A percentile compares a stretch with the other conserved stretches of the same genome.
These are phyloP conservation scores for Guaruba guarouba DNA, from an alignment of 2,113 vertebrate genomes.

Conservation along the genomic window DNA sequence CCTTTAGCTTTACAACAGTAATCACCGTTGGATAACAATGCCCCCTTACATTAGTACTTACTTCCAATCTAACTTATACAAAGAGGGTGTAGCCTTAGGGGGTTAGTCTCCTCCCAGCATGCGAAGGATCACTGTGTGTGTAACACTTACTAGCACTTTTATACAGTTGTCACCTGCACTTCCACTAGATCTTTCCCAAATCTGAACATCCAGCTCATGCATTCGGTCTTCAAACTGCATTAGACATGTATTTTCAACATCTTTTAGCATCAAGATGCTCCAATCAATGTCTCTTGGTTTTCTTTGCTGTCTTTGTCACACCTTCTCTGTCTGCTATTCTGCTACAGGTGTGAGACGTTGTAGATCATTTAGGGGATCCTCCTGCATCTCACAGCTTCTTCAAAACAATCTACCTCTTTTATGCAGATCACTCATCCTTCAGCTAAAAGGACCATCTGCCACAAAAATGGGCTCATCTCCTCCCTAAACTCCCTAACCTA, in stretches of 20 bases:
- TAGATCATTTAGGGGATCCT: background rate
- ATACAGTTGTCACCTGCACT: background rate
- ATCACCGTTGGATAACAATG: background rate
- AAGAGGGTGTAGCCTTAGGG: background rate
- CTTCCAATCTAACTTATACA: background rate
- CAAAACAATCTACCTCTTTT: background rate
- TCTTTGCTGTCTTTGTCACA: background rate
- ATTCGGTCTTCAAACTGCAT: background rate
- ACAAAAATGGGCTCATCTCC: background rate
- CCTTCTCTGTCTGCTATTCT: background rate
- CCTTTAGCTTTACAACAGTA: background rate
- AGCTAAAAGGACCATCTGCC: background rate
- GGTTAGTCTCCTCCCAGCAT: background rate
- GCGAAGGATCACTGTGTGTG: background rate
- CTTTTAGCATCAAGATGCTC: background rate
- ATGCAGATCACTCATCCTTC: background rate
- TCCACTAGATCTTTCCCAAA: background rate
- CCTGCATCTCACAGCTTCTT: background rate
- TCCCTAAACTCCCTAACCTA: background rate
- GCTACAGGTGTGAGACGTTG: background rate
- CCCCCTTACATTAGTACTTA: background rate
- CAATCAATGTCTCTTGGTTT: background rate
- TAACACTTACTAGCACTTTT: background rate
- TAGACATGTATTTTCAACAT: background rate
- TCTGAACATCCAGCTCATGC: background rate